Conservation (phyloP, 2,888 invertebrate genomes). For the Smittia aterrima region DNA sequence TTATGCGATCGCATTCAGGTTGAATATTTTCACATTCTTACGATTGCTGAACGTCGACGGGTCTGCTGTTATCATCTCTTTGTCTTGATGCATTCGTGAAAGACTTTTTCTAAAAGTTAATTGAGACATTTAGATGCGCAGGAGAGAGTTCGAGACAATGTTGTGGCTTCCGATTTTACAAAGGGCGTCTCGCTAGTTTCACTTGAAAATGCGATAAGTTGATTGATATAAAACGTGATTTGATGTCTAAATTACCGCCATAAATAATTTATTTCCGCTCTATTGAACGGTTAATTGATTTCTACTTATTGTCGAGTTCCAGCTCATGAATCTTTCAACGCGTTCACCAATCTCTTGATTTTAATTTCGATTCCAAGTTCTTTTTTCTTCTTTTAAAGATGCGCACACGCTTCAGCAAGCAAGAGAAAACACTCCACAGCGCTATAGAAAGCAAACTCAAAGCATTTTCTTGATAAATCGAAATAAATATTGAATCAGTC, state of each 20-base stretch:
- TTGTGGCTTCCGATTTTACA: too few species aligned
- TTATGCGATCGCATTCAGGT: constrained; percentile 3
- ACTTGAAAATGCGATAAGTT: too few species aligned
- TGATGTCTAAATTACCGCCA: background rate
- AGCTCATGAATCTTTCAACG: background rate
- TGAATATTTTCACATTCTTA: constrained; percentile 13
- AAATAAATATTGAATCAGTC: background rate
- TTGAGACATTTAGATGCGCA: too few species aligned
- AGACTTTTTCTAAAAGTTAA: too few species aligned
- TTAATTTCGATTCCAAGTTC: background rate
- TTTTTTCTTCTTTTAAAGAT: background rate
- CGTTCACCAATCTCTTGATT: background rate
- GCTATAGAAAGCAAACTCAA: background rate
- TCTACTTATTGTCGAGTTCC: background rate
- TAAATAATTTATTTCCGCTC: background rate
- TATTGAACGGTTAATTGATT: background rate
- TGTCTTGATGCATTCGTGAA: background rate
- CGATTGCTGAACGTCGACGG: constrained; percentile 18
- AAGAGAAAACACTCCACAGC: background rate
- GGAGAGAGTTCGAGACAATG: too few species aligned
- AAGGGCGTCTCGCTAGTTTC: too few species aligned
- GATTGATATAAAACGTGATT: background rate
- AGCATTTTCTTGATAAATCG: background rate
- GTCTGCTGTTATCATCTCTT: background rate
- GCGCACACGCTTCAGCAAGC: background rate